Base-by-base conservation (phyloP, 2,797 vertebrate species). In the Monodelphis domestica region DNA sequence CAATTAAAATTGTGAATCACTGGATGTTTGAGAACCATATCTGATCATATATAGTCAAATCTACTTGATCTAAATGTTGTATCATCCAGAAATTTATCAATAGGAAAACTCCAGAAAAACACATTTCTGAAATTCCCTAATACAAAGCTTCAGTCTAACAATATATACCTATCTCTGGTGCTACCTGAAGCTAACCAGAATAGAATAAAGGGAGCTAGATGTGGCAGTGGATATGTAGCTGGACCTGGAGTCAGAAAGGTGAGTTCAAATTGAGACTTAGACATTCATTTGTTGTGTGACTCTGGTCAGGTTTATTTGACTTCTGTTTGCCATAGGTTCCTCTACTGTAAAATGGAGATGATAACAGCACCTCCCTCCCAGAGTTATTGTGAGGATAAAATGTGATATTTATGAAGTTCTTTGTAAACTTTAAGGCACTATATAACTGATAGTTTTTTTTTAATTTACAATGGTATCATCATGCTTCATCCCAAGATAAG, bases 21-120 rank as follows among this genome's bases (percentile, higher is more conserved):
- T 5, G 38, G 90, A 90, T 57, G 17, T 30, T 63, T 6, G 53
- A 87, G 92, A 54, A 54, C 70, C 57, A 45, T 30, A 12, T 54
- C 38, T 57, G 53, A 87, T 26, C n/a, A n/a, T 50, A n/a, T 28
- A 50, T 6, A 28, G 29, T 92, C 91, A 91, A 4, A 54, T 55
- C 52, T 54, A 54, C 88, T 90, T 89, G 78, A 88, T 91, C 94
- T 57, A 94, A 93, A 91, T 95, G 26, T 63, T 78, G 3, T 12
- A 1, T 93, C 93, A 94, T 91, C 51, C 59, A 94, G 89, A 96
- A 91, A 92, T 87, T 53, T 88, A 91, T 38, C 54, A 54, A 89
- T 59, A 93, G 53, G 89, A 91, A 89, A 50, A 1, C 87, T 94
- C 33, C 59, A 45, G 30, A 28, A 45, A 89, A 90, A 88, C 26